Conservation (phyloP, 2,888 invertebrate species). For the Deroplatys truncata region DNA sequence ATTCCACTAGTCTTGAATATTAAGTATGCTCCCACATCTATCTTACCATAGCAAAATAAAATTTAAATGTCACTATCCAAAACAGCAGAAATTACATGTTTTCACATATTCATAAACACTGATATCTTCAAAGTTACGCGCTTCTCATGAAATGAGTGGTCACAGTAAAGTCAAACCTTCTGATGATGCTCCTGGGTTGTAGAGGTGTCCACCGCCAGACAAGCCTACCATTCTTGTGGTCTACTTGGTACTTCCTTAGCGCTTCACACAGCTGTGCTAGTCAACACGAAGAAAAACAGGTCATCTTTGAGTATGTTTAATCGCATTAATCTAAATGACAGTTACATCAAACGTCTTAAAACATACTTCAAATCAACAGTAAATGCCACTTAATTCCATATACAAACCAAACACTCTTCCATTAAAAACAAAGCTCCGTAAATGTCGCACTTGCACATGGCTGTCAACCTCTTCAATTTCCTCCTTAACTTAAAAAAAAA, state of each 20-base stretch:
- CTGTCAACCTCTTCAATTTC: not conserved
- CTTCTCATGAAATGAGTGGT: slow-evolving; percentile 32
- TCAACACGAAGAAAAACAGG: not conserved
- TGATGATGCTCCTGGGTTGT: slow-evolving; percentile 54
- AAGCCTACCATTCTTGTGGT: slow-evolving; percentile 52
- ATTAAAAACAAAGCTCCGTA: slow-evolving; percentile 15
- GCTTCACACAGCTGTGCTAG: not conserved
- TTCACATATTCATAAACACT: slow-evolving; percentile 7
- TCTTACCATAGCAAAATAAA: not conserved
- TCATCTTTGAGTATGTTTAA: not conserved
- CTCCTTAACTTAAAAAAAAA: not conserved
- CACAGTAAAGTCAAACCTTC: slow-evolving; percentile 52
- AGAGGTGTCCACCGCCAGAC: slow-evolving; percentile 55
- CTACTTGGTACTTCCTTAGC: not conserved
- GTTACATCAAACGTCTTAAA: not conserved
- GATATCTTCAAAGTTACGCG: slow-evolving; percentile 19
- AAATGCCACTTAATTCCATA: not conserved
- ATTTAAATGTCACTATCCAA: not conserved
- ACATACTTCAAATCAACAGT: not conserved
- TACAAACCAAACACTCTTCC: not conserved
- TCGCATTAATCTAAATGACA: not conserved
- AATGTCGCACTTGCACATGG: not conserved
- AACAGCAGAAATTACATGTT: not conserved
- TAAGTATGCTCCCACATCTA: slow-evolving; percentile 1
- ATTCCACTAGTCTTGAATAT: slow-evolving; percentile 16